Base-by-base conservation (phyloP, 1,140 invertebrate genomes). In the Polypedilum vanderplanki region DNA sequence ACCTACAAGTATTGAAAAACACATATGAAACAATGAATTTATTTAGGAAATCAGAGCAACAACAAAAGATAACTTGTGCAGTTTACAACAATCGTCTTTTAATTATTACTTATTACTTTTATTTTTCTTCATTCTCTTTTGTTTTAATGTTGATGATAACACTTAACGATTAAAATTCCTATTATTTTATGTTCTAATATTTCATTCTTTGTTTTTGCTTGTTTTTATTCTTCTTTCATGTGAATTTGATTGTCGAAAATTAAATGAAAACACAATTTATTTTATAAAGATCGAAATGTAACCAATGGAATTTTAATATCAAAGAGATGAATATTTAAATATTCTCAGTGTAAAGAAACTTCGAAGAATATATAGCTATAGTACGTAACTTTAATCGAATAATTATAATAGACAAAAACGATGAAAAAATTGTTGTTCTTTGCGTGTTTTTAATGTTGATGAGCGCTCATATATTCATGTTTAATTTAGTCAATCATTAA, bases 41-140 rank as follows among this genome's bases (percentile, higher is more conserved):
- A 57, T n/a, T 57, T 57, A 57, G 1, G 24, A 57, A 57, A 57
- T 57, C 46, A 57, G 4, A 57, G 46, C 46, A 57, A 57, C 46
- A 57, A 57, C 46, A 57, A 57, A 57, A 57, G 46, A 57, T 57
- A 57, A 57, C 46, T 57, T 57, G 46, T 57, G 46, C 46, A 57
- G 9, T 57, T 57, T 57, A 57, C 46, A 57, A 15, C n/a, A 57
- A 57, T 15, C 9, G 9, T 46, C 41, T 46, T 46, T 46, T 46
- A 9, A 46, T 15, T 15, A 41, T 46, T 46, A 10, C n/a, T 57
- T 57, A 57, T 33, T 57, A 57, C 3, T 57, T 57, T 57, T 57
- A 12, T 57, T 57, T 12, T 12, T 57, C 46, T 57, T 57, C n/a
- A 57, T 57, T n/a, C 8, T 4, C 15, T 46, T 46, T 4, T 46